Evolutionary conservation across 64 coral and sea anemone genomes (phyloP), one percentile per base, ranked within the genome.

Genomic region (Platygyra sinensis): DNA sequence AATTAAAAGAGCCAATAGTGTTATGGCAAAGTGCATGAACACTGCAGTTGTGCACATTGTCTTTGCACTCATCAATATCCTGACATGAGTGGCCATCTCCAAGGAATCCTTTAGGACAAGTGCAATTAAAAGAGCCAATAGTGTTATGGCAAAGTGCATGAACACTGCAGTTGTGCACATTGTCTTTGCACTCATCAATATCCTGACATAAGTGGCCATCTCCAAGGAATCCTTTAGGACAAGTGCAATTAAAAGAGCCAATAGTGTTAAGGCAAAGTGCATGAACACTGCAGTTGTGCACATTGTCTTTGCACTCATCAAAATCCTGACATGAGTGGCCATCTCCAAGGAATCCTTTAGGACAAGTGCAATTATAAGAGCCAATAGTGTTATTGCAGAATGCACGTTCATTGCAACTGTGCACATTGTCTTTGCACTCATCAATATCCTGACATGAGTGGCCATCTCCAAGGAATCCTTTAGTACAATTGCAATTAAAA

Each of bases 391-490:
- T 82, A 9, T 0, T 62, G n/a, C 79, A 82, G 25, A 16, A 4
- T 30, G 79, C 79, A 62, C 62, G 28, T 3, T 18, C 30, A 87
- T 42, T 72, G 52, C 85, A 87, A 14, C 51, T 87, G 27, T 87
- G 67, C 8, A 10, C 59, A 46, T 19, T 30, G 2, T 3, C n/a
- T 24, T 30, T 87, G 54, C 85, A 87, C 27, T 87, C 85, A 16
- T 82, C 24, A n/a, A 82, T 36, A 36, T 36, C 33, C 1, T 36
- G 33, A 36, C 33, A 36, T 1, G 33, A 36, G 33, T 36, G 33
- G 33, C 33, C 33, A 36, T 36, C 33, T 36, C 33, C n/a, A n/a
- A n/a, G n/a, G n/a, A n/a, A n/a, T n/a, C n/a, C n/a, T n/a, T n/a
- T n/a, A n/a, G n/a, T n/a, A n/a, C n/a, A n/a, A n/a, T n/a, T n/a